These are phyloP conservation scores for Lepidostoma basale DNA, from an alignment of 1,140 invertebrate species.

Conservation along the genomic window DNA sequence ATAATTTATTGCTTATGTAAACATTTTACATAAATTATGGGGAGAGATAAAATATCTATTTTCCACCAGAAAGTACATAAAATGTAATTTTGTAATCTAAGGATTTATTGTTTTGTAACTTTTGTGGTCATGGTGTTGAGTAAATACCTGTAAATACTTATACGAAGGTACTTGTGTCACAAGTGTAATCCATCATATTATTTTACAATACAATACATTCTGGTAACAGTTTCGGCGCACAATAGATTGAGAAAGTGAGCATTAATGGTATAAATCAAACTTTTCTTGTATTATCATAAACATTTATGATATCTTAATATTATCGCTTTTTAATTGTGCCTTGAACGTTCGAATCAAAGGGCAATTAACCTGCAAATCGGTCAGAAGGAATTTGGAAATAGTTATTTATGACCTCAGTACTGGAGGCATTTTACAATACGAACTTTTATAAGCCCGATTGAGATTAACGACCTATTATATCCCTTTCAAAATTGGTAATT, in stretches of 20 bases:
- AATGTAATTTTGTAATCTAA: too few relatives aligned
- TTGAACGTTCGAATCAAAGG: neutral
- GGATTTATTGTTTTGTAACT: too few relatives aligned
- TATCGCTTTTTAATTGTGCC: neutral
- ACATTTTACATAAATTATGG: too few relatives aligned
- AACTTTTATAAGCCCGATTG: neutral
- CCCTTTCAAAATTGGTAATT: neutral
- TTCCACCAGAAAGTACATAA: too few relatives aligned
- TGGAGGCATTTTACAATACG: neutral
- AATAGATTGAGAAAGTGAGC: neutral
- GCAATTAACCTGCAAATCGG: slow-evolving; percentile 13
- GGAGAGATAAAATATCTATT: too few relatives aligned
- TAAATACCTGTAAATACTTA: too few relatives aligned
- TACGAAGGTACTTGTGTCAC: too few relatives aligned
- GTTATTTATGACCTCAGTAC: slow-evolving; percentile 4
- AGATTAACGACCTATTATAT: slow-evolving; percentile 6
- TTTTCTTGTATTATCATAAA: slow-evolving; percentile 5
- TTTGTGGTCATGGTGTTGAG: too few relatives aligned
- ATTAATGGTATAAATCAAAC: neutral
- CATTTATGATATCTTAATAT: slow-evolving; percentile 21
- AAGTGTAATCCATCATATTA: too few relatives aligned
- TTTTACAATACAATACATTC: too few relatives aligned
- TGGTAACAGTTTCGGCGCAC: too few relatives aligned
- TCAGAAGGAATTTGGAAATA: neutral
- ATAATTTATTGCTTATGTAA: too few relatives aligned